These are phyloP conservation scores for Hydrophis major DNA, from an alignment of 2,797 vertebrate genomes.

Conservation along the genomic window DNA sequence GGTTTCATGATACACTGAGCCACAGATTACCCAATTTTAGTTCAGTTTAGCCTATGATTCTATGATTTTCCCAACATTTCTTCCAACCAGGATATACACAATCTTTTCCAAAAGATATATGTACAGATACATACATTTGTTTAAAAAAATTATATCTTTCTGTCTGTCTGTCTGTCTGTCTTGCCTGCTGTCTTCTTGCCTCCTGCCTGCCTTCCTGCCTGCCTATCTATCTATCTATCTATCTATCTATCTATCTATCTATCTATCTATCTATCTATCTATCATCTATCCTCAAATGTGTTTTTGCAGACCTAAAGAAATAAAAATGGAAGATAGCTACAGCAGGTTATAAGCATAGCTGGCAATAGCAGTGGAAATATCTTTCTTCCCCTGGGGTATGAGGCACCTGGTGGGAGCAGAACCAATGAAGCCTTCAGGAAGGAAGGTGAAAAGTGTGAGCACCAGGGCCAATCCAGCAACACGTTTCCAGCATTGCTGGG, in stretches of 20 bases:
- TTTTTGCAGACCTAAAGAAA: not conserved
- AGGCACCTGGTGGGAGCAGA: not conserved
- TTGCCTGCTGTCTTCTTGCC: constrained; percentile 32
- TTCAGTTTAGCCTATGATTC: not conserved
- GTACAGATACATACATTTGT: not conserved
- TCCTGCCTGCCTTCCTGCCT: not conserved
- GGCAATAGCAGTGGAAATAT: not conserved
- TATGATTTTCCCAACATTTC: not conserved
- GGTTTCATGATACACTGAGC: not conserved
- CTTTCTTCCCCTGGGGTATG: not conserved
- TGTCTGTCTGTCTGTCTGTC: too few species aligned
- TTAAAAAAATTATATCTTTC: not conserved
- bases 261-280: not conserved
- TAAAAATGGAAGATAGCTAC: not conserved
- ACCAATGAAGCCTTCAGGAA: not conserved
- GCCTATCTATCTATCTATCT: not conserved
- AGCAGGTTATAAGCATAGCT: not conserved
- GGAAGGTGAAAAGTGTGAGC: not conserved
- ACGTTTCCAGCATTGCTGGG: not conserved
- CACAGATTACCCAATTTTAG: not conserved
- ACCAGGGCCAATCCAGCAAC: not conserved
- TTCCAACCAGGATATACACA: not conserved
- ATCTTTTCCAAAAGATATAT: not conserved
- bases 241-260: not conserved
- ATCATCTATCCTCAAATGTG: not conserved